Evolutionary conservation across 2,888 invertebrate species (phyloP).

Genomic region (Orchesella flavescens): DNA sequence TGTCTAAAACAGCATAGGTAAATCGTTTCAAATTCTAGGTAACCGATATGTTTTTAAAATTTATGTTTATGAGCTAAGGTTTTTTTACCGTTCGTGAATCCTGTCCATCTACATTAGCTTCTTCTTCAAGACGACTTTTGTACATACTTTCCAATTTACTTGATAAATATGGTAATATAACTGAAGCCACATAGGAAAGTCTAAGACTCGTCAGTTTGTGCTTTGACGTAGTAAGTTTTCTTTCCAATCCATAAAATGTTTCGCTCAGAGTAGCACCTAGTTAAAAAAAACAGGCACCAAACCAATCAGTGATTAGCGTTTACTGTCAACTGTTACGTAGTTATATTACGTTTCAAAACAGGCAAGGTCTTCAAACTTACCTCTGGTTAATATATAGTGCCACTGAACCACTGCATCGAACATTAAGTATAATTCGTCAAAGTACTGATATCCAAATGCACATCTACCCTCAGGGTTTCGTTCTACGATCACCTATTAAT

Average conservation of each 20-base stretch:
- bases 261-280: conserved; percentile 69
- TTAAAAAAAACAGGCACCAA: background rate
- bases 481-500: conserved; percentile 61
- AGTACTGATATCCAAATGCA: conserved; percentile 57
- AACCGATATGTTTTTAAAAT: background rate
- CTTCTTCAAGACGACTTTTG: background rate
- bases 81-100: background rate
- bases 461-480: conserved; percentile 59
- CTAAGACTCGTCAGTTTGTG: conserved; percentile 42
- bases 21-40: background rate
- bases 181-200: conserved; percentile 48
- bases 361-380: conserved; percentile 46
- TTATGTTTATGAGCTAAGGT: background rate
- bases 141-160: conserved; percentile 49
- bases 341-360: background rate
- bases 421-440: conserved; percentile 67
- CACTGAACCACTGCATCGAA: conserved; percentile 67
- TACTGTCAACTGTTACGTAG: too few relatives aligned
- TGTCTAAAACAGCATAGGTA: background rate
- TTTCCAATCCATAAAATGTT: conserved; percentile 70
- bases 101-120: background rate
- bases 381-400: conserved; percentile 68
- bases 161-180: conserved; percentile 58
- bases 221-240: conserved; percentile 28
- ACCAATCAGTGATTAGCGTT: background rate